These are phyloP conservation scores for Poeciliopsis presidionis DNA, from an alignment of 2,797 vertebrate species.

Conservation along the genomic window DNA sequence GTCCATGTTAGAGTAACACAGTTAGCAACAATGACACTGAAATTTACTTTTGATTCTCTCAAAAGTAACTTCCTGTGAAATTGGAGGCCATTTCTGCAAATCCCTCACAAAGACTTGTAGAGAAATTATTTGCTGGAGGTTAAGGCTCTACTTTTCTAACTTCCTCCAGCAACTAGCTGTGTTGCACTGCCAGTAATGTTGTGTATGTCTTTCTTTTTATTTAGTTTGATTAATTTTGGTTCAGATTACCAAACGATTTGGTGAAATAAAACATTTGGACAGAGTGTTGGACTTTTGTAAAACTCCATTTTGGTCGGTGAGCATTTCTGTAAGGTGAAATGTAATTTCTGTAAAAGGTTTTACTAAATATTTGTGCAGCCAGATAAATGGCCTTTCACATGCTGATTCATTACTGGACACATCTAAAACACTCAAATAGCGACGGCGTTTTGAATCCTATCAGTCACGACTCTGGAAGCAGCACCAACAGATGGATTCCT, in stretches of 20 bases:
- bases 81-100: background rate
- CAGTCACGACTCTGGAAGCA: background rate
- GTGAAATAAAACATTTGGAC: background rate
- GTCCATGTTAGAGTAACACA: background rate
- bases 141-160: background rate
- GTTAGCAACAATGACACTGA: background rate
- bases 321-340: background rate
- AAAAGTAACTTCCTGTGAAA: background rate
- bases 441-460: background rate
- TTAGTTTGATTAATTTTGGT: background rate
- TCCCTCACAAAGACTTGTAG: background rate
- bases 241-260: background rate
- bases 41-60: background rate
- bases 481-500: background rate
- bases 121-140: background rate
- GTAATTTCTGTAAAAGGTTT: background rate
- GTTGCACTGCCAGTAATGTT: background rate
- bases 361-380: background rate
- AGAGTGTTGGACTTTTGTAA: background rate
- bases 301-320: background rate
- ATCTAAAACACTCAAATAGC: background rate
- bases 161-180: background rate
- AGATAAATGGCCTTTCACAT: slow-evolving; percentile 6
- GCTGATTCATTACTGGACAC: slow-evolving; percentile 1
- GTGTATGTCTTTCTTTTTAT: background rate